Evolutionary conservation across 1,140 invertebrate genomes (phyloP), one percentile per base, ranked within the genome.

Genomic region (Eupristina koningsbergeri): DNA sequence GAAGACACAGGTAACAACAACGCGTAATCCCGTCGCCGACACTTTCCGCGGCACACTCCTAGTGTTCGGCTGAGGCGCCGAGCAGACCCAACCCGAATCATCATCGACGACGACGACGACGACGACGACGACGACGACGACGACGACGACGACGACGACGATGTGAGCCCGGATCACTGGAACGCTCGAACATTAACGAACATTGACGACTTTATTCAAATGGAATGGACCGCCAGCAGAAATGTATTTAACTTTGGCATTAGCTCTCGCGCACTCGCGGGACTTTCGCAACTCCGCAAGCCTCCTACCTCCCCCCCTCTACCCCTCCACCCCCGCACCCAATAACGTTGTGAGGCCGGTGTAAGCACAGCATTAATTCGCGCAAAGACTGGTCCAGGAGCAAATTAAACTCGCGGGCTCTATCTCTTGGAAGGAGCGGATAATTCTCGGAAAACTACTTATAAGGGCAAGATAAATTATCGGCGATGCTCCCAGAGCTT

Each of bases 201-300:
- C 36, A 36, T 71, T 71, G n/a, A 71, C 39, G 41, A 71, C 67
- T 71, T 71, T 41, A 71, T 71, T 71, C 36, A 71, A 71, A 71
- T 71, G 67, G 39, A 41, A 41, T n/a, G 26, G 31, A 71, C 19
- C 67, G 67, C 67, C 22, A 71, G 67, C 41, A 17, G 67, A 41
- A 71, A 41, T 11, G 67, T n/a, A 41, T 71, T 71, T 71, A 71
- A 41, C 36, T 71, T 71, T 8, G 17, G 36, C 39, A 71, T 71
- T 71, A 41, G 36, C 67, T 15, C 39, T 34, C 67, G 41, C 67
- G 41, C 41, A 36, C 67, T 36, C 36, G 41, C 3, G n/a, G 19
- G n/a, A 8, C 67, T 71, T 71, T 71, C 67, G 41, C 39, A 41
- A 71, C 36, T 71, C 64, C 34, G 63, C 22, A 22, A 39, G 64